phyloP scores from a whole-genome alignment of 2,888 invertebrate species.

The Rambutsinella grinnellia region DNA sequence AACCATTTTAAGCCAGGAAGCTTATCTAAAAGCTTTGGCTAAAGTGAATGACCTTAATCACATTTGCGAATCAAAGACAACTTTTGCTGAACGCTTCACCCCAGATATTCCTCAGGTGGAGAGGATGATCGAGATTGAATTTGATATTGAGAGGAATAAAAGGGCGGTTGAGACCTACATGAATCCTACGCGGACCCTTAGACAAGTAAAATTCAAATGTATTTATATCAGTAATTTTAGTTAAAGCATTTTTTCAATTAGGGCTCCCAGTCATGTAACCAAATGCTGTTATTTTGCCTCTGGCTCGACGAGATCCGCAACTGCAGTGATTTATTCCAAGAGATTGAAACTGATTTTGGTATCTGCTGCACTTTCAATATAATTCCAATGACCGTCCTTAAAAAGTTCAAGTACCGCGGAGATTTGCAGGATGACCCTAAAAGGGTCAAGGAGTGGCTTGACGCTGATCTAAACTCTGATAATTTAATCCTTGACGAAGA shows the following conservation, averaged over 20 bases:
- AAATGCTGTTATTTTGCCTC: slow-evolving; percentile 79
- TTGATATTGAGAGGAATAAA: background rate
- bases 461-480: slow-evolving; percentile 17
- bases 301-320: slow-evolving; percentile 76
- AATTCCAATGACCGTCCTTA: slow-evolving; percentile 73
- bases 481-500: slow-evolving; percentile 29
- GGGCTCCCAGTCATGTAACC: slow-evolving; percentile 83
- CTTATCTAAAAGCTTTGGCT: slow-evolving; percentile 13
- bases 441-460: slow-evolving; percentile 23
- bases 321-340: slow-evolving; percentile 81
- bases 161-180: no score
- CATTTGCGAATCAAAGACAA: slow-evolving; percentile 55
- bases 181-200: background rate
- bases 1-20: no score
- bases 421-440: slow-evolving; percentile 35
- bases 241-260: slow-evolving; percentile 67
- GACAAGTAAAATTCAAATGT: slow-evolving; percentile 2
- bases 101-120: slow-evolving; percentile 32
- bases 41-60: slow-evolving; percentile 55
- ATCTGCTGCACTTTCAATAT: slow-evolving; percentile 81
- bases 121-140: no score
- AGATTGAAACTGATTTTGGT: slow-evolving; percentile 85
- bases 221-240: background rate
- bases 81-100: slow-evolving; percentile 57
- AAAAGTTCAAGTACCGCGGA: slow-evolving; percentile 23